These are phyloP conservation scores for Frieseomelitta varia DNA, from an alignment of 1,140 invertebrate genomes.

Conservation along the genomic window DNA sequence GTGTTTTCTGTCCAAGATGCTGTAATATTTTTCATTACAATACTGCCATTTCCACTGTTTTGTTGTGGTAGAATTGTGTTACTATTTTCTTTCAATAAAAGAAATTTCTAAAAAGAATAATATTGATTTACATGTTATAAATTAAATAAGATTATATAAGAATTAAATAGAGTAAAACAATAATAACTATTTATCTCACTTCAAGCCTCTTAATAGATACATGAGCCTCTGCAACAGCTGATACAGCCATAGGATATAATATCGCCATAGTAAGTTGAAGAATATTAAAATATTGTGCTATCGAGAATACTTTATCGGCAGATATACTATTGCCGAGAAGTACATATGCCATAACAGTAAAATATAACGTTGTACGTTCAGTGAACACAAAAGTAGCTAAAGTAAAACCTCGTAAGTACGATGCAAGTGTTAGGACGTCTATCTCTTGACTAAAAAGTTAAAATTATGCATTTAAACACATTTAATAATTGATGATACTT, in stretches of 20 bases:
- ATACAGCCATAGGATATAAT: constrained; percentile 86
- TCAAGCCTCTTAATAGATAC: constrained; percentile 86
- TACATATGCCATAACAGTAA: constrained; percentile 87
- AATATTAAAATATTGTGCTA: constrained; percentile 89
- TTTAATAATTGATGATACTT: neutral
- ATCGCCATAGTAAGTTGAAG: constrained; percentile 88
- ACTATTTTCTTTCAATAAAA: constrained; percentile 82
- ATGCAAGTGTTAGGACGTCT: constrained; percentile 85
- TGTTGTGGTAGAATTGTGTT: constrained; percentile 59
- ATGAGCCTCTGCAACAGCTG: constrained; percentile 83
- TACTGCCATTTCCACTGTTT: constrained; percentile 65
- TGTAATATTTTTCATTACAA: constrained; percentile 81
- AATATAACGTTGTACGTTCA: constrained; percentile 87
- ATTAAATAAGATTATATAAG: neutral
- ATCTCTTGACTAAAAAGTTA: constrained; percentile 84
- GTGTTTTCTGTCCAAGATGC: constrained; percentile 85
- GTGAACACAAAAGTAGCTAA: constrained; percentile 86
- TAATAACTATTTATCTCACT: constrained; percentile 68
- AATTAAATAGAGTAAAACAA: neutral
- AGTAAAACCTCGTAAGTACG: constrained; percentile 88
- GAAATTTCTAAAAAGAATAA: constrained; percentile 64
- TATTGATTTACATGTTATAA: neutral
- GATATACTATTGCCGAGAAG: constrained; percentile 85
- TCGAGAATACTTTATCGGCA: constrained; percentile 88
- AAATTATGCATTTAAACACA: neutral